A percentile compares a stretch with the other conserved stretches of the same genome.
Conservation (phyloP, 2,113 vertebrate genomes). For the Ascaphus truei region DNA sequence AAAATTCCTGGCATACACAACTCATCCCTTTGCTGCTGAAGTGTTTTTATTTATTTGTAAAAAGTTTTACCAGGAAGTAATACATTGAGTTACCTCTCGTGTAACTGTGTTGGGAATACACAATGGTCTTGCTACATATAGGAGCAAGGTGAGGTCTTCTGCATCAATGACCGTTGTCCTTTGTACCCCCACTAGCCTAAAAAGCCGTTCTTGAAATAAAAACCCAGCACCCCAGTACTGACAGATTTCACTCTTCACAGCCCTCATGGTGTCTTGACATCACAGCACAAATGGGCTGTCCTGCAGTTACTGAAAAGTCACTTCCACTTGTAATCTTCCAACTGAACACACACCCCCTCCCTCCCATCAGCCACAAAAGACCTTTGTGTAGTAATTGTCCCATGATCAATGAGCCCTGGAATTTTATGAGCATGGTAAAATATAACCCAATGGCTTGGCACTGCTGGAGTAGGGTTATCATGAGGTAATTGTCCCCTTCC, state of each 20-base stretch:
- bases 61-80: too few species aligned
- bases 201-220: too few species aligned
- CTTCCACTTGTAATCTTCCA: slow-evolving; percentile 1
- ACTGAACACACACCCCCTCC: not conserved
- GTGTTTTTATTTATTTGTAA: too few species aligned
- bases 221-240: not conserved
- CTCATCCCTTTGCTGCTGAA: too few species aligned
- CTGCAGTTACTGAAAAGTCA: not conserved
- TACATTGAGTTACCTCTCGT: too few species aligned
- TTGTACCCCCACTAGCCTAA: too few species aligned
- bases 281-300: slow-evolving; percentile 14
- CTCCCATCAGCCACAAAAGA: too few species aligned
- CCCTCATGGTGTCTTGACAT: slow-evolving; percentile 8
- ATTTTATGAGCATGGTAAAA: not conserved
- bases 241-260: slow-evolving; percentile 25
- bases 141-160: too few species aligned
- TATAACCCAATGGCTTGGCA: not conserved
- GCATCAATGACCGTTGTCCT: too few species aligned
- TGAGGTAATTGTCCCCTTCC: not conserved
- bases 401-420: not conserved
- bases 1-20: too few species aligned
- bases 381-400: not conserved
- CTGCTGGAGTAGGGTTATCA: not conserved
- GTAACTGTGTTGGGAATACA: too few species aligned
- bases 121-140: too few species aligned